A percentile compares a stretch with the other conserved stretches of the same genome.
Conservation (phyloP, 1,140 invertebrate species). For the Fopius arisanus region DNA sequence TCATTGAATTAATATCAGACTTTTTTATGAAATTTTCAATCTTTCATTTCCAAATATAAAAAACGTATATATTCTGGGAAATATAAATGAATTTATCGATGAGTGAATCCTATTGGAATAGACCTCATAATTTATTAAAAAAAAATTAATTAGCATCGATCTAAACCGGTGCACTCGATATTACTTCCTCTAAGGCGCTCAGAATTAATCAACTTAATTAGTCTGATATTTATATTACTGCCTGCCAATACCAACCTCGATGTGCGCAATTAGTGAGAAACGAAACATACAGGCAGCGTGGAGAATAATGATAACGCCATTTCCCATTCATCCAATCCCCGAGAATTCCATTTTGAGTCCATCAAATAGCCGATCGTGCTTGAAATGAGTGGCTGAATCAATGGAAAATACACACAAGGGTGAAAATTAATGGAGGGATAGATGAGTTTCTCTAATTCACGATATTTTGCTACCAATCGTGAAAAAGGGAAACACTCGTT, state of each 20-base stretch:
- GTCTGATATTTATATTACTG: background rate
- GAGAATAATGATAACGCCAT: constrained; percentile 3
- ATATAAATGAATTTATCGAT: background rate
- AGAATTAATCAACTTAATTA: constrained; percentile 4
- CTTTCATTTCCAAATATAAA: constrained; percentile 16
- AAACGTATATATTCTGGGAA: too few relatives aligned
- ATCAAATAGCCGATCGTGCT: constrained; percentile 18
- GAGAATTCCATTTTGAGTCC: constrained; percentile 31
- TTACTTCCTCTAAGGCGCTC: background rate
- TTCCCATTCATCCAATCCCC: background rate
- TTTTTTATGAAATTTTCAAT: background rate
- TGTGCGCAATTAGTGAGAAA: constrained; percentile 26
- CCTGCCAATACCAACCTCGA: background rate
- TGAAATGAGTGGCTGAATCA: constrained; percentile 1
- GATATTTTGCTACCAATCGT: constrained; percentile 15
- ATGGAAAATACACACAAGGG: background rate
- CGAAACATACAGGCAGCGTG: constrained; percentile 17
- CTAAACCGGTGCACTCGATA: background rate
- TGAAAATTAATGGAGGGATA: background rate
- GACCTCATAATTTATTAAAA: background rate
- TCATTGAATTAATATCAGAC: too few relatives aligned
- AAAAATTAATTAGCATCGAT: background rate
- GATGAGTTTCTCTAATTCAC: constrained; percentile 30
- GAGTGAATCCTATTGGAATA: background rate
- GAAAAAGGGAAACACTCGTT: constrained; percentile 25